Evolutionary conservation across 1,140 invertebrate species (phyloP).

Genomic region (Trichogramma pretiosum): DNA sequence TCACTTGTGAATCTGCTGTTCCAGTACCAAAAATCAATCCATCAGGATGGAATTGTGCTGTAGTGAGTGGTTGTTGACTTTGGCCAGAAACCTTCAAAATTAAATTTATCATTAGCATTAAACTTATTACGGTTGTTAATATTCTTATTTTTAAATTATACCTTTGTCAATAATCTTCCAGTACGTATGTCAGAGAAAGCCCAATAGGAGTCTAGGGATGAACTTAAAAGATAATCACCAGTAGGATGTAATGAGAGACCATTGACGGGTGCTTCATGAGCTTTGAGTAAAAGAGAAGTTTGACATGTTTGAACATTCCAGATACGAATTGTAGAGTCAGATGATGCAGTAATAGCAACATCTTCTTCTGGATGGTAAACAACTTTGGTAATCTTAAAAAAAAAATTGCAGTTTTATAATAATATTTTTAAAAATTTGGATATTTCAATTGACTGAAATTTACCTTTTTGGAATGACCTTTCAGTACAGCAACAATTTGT

Average conservation of each 20-base stretch:
- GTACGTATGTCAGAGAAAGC: slow-evolving; percentile 93
- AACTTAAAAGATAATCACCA: slow-evolving; percentile 94
- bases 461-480: slow-evolving; percentile 79
- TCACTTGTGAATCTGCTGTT: slow-evolving; percentile 89
- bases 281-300: slow-evolving; percentile 74
- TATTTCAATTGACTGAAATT: background rate
- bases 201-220: slow-evolving; percentile 92
- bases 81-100: slow-evolving; percentile 56
- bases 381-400: slow-evolving; percentile 75
- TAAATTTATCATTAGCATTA: background rate
- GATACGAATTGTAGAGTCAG: slow-evolving; percentile 89
- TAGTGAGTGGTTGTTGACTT: slow-evolving; percentile 74
- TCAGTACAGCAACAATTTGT: slow-evolving; percentile 91
- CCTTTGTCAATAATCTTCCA: slow-evolving; percentile 82
- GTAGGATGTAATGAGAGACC: slow-evolving; percentile 95
- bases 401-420: slow-evolving; percentile 4
- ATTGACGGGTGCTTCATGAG: slow-evolving; percentile 90
- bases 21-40: slow-evolving; percentile 98
- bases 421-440: background rate
- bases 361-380: slow-evolving; percentile 96
- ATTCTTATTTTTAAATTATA: slow-evolving; percentile 24
- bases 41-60: slow-evolving; percentile 99
- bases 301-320: slow-evolving; percentile 87
- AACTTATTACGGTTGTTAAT: background rate
- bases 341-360: slow-evolving; percentile 88